phyloP scores from a whole-genome alignment of 2,888 invertebrate species.

The Drosophila planitibia region DNA sequence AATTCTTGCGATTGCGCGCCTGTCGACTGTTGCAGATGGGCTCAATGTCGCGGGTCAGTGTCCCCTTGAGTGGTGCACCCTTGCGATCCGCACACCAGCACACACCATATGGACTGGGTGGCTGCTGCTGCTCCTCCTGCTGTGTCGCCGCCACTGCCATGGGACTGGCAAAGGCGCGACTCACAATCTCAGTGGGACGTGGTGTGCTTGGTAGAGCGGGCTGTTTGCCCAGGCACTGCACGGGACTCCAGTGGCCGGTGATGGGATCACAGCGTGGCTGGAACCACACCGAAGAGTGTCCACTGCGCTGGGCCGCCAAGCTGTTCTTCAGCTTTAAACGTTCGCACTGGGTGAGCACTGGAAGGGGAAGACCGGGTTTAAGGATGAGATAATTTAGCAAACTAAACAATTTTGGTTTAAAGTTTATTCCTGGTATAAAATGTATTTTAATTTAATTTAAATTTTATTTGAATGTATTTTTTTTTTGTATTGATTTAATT shows the following conservation, averaged over 20 bases:
- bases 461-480: background rate
- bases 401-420: too few relatives aligned
- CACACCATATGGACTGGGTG: conserved; percentile 87
- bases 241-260: conserved; percentile 92
- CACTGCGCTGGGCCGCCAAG: conserved; percentile 89
- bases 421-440: background rate
- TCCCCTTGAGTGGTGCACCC: conserved; percentile 93
- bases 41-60: conserved; percentile 90
- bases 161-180: conserved; percentile 64
- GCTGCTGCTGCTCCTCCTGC: conserved; percentile 6
- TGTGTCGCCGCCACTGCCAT: background rate
- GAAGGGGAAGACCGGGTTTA: background rate
- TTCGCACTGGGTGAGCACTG: conserved; percentile 92
- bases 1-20: conserved; percentile 87
- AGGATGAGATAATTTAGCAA: background rate
- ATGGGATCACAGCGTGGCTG: conserved; percentile 90
- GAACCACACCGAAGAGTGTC: conserved; percentile 86
- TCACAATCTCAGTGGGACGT: conserved; percentile 57
- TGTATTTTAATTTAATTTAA: background rate
- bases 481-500: background rate
- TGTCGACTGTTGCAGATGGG: conserved; percentile 93
- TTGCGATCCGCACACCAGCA: conserved; percentile 95
- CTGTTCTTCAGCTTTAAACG: conserved; percentile 92
- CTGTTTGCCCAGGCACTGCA: conserved; percentile 90
- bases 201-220: conserved; percentile 76